Conservation (phyloP, 2,888 invertebrate genomes). For the Podotricha telesiphe region DNA sequence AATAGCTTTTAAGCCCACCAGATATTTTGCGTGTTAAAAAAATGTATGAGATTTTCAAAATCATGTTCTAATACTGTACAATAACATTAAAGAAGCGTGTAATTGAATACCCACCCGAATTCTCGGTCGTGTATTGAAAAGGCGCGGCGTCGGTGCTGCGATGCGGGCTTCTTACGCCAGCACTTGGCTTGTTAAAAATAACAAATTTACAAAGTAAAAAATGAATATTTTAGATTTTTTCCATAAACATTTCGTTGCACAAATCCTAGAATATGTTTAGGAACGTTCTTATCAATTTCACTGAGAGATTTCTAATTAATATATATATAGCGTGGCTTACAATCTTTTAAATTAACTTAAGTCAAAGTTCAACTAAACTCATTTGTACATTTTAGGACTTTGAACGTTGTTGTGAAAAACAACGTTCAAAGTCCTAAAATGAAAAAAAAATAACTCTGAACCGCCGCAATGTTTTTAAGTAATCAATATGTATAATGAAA, state of each 20-base stretch:
- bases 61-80: slow-evolving; percentile 15
- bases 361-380: too few relatives aligned
- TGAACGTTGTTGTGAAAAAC: too few relatives aligned
- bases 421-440: too few relatives aligned
- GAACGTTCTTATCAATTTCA: not conserved
- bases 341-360: too few relatives aligned
- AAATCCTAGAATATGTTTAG: not conserved
- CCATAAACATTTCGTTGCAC: not conserved
- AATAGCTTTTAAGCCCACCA: too few relatives aligned
- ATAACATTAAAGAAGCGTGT: slow-evolving; percentile 10
- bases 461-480: not conserved
- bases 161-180: not conserved
- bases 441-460: too few relatives aligned
- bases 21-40: too few relatives aligned
- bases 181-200: not conserved
- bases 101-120: slow-evolving; percentile 23
- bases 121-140: slow-evolving; percentile 6
- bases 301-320: not conserved
- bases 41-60: not conserved
- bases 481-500: slow-evolving; percentile 45
- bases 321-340: too few relatives aligned
- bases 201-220: not conserved
- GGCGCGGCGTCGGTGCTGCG: slow-evolving; percentile 1
- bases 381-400: too few relatives aligned
- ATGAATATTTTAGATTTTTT: not conserved